These are phyloP conservation scores for Calliphora vicina DNA, from an alignment of 1,140 invertebrate species.

Conservation along the genomic window DNA sequence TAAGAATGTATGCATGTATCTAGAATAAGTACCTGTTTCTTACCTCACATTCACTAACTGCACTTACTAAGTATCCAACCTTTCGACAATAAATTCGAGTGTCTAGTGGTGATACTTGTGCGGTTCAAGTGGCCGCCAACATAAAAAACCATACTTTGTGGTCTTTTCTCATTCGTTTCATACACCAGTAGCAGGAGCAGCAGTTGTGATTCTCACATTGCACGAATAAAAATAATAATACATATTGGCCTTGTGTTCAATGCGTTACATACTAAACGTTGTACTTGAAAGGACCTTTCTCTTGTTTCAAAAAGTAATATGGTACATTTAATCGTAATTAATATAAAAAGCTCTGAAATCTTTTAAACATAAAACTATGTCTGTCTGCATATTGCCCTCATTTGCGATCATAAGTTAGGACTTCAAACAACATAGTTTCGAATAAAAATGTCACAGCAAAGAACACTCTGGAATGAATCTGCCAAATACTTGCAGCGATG, in stretches of 20 bases:
- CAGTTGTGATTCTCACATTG: not conserved
- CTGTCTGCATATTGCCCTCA: too few relatives aligned
- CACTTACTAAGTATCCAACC: not conserved
- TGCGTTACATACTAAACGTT: too few relatives aligned
- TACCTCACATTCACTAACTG: not conserved
- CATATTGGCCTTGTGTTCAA: not conserved
- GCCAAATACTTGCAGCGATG: too few relatives aligned
- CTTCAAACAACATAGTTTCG: too few relatives aligned
- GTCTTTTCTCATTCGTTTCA: not conserved
- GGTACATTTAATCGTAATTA: too few relatives aligned
- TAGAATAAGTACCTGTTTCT: not conserved
- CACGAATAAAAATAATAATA: not conserved
- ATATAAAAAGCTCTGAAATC: too few relatives aligned
- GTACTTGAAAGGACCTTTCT: not conserved
- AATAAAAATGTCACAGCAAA: too few relatives aligned
- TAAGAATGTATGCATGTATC: too few relatives aligned
- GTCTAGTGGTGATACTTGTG: conserved; percentile 30
- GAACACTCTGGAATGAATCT: too few relatives aligned
- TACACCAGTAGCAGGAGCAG: not conserved
- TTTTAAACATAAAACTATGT: too few relatives aligned
- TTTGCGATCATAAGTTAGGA: too few relatives aligned
- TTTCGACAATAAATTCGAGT: conserved; percentile 32
- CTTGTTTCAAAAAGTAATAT: too few relatives aligned
- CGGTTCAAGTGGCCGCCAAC: conserved; percentile 25
- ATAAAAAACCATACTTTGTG: conserved; percentile 27